phyloP scores from a whole-genome alignment of 1,140 invertebrate genomes.

The Heliothis virescens region DNA sequence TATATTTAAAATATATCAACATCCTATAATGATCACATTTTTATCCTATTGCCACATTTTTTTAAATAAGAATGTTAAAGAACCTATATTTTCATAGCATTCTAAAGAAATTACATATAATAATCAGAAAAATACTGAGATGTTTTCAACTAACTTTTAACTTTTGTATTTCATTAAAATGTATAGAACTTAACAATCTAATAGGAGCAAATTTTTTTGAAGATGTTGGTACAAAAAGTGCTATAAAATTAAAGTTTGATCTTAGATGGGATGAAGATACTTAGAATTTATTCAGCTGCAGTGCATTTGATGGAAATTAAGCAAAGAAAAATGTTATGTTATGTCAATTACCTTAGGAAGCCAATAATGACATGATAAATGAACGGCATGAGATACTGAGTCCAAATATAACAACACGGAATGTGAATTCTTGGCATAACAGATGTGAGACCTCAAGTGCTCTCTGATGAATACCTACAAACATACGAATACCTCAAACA shows the following conservation, averaged over 20 bases:
- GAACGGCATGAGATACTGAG: conserved; percentile 65
- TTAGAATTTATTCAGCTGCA: background rate
- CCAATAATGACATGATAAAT: conserved; percentile 68
- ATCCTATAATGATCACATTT: too few species aligned
- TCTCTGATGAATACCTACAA: conserved; percentile 43
- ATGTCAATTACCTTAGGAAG: conserved; percentile 68
- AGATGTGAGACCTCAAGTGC: conserved; percentile 45
- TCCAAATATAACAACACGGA: conserved; percentile 68
- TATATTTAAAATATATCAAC: too few species aligned
- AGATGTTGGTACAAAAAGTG: background rate
- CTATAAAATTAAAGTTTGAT: background rate
- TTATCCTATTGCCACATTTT: too few species aligned
- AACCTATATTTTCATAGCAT: too few species aligned
- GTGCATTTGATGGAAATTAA: conserved; percentile 3
- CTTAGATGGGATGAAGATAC: background rate
- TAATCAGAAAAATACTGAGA: too few species aligned
- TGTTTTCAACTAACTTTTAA: too few species aligned
- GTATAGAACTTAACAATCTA: too few species aligned
- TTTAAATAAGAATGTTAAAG: too few species aligned
- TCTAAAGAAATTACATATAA: too few species aligned
- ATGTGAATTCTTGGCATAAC: conserved; percentile 67
- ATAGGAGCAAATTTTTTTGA: too few species aligned
- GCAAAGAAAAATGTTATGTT: conserved; percentile 41
- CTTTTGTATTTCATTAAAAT: too few species aligned
- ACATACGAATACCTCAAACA: conserved; percentile 10